A percentile compares a stretch with the other conserved stretches of the same genome.
Conservation (phyloP, 2,113 vertebrate species). For the Nothocercus julius region DNA sequence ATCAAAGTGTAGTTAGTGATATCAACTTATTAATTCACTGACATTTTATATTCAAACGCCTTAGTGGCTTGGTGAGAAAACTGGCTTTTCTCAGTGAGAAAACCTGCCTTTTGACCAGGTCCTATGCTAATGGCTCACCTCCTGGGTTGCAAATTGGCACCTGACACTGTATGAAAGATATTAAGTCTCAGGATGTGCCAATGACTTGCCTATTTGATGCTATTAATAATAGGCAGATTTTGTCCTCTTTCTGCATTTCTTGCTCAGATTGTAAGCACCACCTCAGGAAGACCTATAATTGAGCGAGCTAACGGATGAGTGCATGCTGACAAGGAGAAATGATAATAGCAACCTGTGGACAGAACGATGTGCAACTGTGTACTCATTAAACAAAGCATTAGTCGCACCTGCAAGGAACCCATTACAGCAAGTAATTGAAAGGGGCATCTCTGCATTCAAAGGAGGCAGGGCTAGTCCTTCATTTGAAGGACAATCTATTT, state of each 20-base stretch:
- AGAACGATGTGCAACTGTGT: background rate
- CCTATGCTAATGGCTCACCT: background rate
- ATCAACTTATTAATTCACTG: background rate
- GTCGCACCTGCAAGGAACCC: background rate
- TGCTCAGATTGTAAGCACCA: background rate
- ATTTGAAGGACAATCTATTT: background rate
- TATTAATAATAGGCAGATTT: background rate
- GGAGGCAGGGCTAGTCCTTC: background rate
- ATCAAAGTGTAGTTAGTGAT: background rate
- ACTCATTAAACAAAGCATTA: background rate
- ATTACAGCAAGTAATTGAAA: background rate
- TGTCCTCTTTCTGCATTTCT: background rate
- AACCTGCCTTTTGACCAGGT: background rate
- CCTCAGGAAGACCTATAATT: background rate
- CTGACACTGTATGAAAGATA: background rate
- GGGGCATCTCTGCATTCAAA: background rate
- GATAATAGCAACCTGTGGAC: background rate
- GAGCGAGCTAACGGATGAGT: background rate
- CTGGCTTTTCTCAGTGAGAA: background rate
- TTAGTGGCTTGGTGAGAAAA: background rate
- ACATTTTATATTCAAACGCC: background rate
- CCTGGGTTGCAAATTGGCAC: background rate
- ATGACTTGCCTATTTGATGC: background rate
- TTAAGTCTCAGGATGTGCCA: background rate
- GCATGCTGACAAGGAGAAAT: background rate